Evolutionary conservation across 2,113 vertebrate species (phyloP).

Genomic region (Hassar affinis): DNA sequence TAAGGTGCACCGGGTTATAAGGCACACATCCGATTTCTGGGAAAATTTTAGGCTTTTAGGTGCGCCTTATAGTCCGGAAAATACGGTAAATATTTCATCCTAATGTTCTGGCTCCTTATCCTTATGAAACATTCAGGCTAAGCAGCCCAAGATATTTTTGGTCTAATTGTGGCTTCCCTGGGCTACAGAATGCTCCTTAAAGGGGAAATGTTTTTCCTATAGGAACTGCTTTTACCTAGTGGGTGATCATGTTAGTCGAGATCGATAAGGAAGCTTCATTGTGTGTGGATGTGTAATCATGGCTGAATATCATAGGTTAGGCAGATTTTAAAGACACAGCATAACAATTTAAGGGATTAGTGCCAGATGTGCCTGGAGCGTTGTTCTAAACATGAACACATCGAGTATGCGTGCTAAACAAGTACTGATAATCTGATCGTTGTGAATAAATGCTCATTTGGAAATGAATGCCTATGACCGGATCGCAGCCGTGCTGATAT

Average conservation of each 20-base stretch:
- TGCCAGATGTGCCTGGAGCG: background rate
- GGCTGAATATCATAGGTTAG: background rate
- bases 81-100: too few relatives aligned
- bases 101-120: background rate
- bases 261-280: background rate
- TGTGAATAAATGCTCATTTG: background rate
- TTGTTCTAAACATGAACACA: background rate
- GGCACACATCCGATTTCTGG: too few relatives aligned
- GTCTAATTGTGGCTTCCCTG: background rate
- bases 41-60: too few relatives aligned
- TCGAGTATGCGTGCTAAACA: background rate
- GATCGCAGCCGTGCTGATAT: too few relatives aligned
- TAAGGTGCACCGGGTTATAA: too few relatives aligned
- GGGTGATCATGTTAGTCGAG: background rate
- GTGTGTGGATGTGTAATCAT: background rate
- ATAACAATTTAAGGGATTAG: background rate
- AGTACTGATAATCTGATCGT: background rate
- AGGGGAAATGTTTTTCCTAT: background rate
- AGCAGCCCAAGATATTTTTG: constrained; percentile 8
- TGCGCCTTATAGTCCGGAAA: too few relatives aligned
- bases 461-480: background rate
- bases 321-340: background rate
- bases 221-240: background rate
- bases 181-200: background rate
- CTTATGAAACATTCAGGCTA: constrained; percentile 1